Evolutionary conservation across 2,888 invertebrate genomes (phyloP).

Genomic region (Mactromeris polynyma): DNA sequence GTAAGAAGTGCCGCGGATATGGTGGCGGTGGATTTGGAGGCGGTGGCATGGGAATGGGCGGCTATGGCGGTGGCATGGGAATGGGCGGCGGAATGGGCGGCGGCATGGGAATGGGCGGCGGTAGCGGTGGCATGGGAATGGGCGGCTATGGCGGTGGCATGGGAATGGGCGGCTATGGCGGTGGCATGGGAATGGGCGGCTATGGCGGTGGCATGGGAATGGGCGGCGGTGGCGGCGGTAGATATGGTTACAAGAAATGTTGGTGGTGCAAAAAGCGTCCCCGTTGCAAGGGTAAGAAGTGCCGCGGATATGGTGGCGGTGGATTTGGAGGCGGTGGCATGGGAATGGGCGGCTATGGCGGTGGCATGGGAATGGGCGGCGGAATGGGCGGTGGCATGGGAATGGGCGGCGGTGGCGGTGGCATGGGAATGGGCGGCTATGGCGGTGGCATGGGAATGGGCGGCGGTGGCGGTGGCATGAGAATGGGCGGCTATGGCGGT

Average conservation of each 20-base stretch:
- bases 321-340: neutral
- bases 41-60: neutral
- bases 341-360: neutral
- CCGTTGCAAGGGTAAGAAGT: neutral
- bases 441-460: neutral
- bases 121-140: neutral
- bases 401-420: neutral
- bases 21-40: neutral
- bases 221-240: neutral
- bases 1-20: no score
- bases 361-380: neutral
- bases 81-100: neutral
- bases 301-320: neutral
- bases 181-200: neutral
- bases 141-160: neutral
- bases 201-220: neutral
- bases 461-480: neutral
- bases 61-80: neutral
- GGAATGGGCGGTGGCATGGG: neutral
- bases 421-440: neutral
- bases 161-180: neutral
- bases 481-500: neutral
- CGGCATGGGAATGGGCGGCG: neutral
- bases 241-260: neutral
- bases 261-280: neutral